Conservation (phyloP, 2,888 invertebrate genomes). For the Nebria salina region DNA sequence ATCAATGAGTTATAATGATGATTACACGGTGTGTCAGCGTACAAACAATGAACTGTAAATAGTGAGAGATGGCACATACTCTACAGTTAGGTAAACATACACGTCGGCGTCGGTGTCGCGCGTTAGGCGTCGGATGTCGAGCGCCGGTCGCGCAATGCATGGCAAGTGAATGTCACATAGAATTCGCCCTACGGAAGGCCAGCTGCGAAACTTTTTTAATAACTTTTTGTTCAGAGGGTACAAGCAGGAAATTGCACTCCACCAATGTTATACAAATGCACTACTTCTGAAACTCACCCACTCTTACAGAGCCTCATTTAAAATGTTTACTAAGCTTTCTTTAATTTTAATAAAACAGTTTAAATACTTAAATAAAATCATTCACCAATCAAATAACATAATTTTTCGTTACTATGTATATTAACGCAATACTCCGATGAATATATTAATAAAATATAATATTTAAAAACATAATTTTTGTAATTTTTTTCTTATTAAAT, state of each 20-base stretch:
- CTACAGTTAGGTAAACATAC: neutral
- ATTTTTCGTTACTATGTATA: no score
- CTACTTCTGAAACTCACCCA: neutral
- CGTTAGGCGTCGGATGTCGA: no score
- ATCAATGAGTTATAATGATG: neutral
- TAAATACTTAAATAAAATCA: no score
- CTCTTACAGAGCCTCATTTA: neutral
- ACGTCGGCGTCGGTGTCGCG: neutral
- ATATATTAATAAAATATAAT: no score
- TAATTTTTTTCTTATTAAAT: no score
- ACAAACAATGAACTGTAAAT: neutral
- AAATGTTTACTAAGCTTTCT: neutral
- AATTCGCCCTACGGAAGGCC: neutral
- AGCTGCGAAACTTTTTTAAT: constrained; percentile 36
- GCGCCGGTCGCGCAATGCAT: neutral
- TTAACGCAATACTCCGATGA: no score
- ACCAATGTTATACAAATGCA: constrained; percentile 34
- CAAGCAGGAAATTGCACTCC: constrained; percentile 36
- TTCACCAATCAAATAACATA: no score
- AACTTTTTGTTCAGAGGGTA: constrained; percentile 32
- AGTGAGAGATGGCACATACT: neutral
- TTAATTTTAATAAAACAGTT: no score
- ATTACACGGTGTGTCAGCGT: neutral
- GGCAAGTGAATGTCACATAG: neutral
- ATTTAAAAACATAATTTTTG: no score